These are phyloP conservation scores for Spodoptera littoralis DNA, from an alignment of 2,888 invertebrate species.

Conservation along the genomic window DNA sequence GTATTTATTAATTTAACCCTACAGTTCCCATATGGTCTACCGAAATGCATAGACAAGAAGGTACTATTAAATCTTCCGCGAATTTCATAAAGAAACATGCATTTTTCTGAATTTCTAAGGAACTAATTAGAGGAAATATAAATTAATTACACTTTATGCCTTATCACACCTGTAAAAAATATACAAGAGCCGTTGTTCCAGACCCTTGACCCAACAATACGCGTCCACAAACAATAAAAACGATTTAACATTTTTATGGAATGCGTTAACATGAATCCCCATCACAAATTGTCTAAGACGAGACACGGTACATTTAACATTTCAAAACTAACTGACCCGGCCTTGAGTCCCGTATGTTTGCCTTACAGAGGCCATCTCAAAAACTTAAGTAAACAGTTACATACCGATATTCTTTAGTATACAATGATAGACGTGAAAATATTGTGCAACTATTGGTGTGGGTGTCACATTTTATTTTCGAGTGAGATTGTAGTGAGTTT, in stretches of 20 bases:
- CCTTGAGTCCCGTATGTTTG: constrained; percentile 52
- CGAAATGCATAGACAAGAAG: too few species aligned
- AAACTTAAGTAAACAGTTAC: constrained; percentile 47
- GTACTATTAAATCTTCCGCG: too few species aligned
- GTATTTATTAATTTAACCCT: too few species aligned
- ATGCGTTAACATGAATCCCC: neutral
- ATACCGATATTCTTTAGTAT: constrained; percentile 31
- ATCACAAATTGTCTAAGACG: constrained; percentile 5
- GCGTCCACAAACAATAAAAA: constrained; percentile 1
- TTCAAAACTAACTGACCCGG: constrained; percentile 42
- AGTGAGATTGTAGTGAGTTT: too few species aligned
- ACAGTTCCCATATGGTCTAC: too few species aligned
- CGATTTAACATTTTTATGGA: neutral
- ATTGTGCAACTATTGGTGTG: constrained; percentile 13
- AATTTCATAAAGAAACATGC: too few species aligned
- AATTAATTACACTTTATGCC: too few species aligned
- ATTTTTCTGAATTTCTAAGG: too few species aligned
- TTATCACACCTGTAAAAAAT: too few species aligned
- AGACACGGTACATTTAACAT: constrained; percentile 38
- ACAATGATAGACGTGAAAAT: constrained; percentile 44
- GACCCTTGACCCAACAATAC: too few species aligned
- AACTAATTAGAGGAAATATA: too few species aligned
- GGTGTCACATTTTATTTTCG: constrained; percentile 16
- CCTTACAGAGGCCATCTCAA: constrained; percentile 39
- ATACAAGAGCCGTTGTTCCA: too few species aligned